Conservation (phyloP, 2,888 invertebrate species). For the Cyclophora albipunctata region DNA sequence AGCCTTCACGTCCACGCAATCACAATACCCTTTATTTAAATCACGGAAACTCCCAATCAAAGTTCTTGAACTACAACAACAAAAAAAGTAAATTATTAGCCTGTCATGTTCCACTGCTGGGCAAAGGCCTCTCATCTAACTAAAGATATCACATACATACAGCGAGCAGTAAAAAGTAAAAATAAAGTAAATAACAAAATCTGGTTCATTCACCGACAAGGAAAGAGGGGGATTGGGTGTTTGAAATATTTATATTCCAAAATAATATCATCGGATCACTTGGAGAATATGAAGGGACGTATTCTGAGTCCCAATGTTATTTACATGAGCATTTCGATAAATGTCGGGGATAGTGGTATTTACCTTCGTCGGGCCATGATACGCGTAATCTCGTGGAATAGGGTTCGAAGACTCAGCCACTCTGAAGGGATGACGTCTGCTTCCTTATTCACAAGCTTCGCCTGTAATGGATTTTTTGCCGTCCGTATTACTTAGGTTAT, state of each 20-base stretch:
- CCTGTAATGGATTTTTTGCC: neutral
- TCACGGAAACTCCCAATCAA: slow-evolving; percentile 8
- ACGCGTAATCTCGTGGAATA: slow-evolving; percentile 62
- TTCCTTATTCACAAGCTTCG: slow-evolving; percentile 21
- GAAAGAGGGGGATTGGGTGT: slow-evolving; percentile 8
- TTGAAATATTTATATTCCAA: slow-evolving; percentile 28
- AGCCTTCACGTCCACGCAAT: slow-evolving; percentile 12
- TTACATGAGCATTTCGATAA: slow-evolving; percentile 60
- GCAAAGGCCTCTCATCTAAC: no score
- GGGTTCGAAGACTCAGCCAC: slow-evolving; percentile 36
- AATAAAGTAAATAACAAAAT: no score
- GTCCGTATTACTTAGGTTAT: no score
- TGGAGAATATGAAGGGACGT: slow-evolving; percentile 40
- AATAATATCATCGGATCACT: slow-evolving; percentile 23
- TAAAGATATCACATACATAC: no score
- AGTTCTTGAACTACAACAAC: slow-evolving; percentile 1
- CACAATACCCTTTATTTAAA: no score
- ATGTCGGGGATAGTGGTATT: slow-evolving; percentile 45
- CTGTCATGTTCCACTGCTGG: no score
- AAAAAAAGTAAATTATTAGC: no score
- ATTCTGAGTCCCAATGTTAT: slow-evolving; percentile 47
- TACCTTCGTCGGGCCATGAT: slow-evolving; percentile 47
- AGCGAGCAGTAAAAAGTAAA: no score
- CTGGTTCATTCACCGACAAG: slow-evolving; percentile 1
- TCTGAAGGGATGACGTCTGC: slow-evolving; percentile 22